Base-by-base conservation (phyloP, 2,888 invertebrate genomes). In the Drosophila imparisetae region DNA sequence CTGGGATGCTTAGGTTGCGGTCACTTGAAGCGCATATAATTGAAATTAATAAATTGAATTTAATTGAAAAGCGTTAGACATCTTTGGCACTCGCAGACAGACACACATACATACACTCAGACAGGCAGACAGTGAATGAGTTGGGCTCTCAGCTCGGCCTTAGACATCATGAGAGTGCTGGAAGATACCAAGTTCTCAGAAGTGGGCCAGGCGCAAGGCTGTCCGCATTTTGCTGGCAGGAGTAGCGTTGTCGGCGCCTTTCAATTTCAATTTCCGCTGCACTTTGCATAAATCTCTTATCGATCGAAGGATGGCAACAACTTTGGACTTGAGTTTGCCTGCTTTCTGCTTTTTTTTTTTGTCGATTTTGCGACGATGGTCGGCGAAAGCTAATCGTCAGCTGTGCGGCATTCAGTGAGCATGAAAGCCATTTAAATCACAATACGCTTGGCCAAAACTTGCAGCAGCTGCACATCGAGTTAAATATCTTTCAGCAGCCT, bases 31-130 rank as follows among this genome's bases (percentile, higher is more conserved):
- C 75, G 85, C 80, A 80, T 78, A 83, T 86, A 88, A 86, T 86
- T 86, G 86, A 86, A 83, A 86, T 86, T 86, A 86, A 88, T 86
- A 86, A 87, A 86, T 86, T 86, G 81, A 86, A 86, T 86, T 88
- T 86, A 86, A 86, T 86, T 86, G 86, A 86, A 88, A 80, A 78
- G 83, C 85, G 78, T 68, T 81, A 70, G 57, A 58, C 65, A 78
- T 75, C 60, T 75, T 64, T 65, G 61, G 66, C 75, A 70, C 82
- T 75, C 75, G 68, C 75, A 66, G 64, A 62, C 45, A 52, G 38
- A 13, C 36, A 5, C 27, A 13, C 64, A 75, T 72, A 15, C 66
- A 77, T 67, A 67, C 73, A 65, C 61, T 57, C 42, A 50, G 48
- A 18, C 50, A 40, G 30, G 11, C 48, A 5, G 32, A 11, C 66